phyloP scores from a whole-genome alignment of 1,140 invertebrate species.

The Drosophila bocqueti region DNA sequence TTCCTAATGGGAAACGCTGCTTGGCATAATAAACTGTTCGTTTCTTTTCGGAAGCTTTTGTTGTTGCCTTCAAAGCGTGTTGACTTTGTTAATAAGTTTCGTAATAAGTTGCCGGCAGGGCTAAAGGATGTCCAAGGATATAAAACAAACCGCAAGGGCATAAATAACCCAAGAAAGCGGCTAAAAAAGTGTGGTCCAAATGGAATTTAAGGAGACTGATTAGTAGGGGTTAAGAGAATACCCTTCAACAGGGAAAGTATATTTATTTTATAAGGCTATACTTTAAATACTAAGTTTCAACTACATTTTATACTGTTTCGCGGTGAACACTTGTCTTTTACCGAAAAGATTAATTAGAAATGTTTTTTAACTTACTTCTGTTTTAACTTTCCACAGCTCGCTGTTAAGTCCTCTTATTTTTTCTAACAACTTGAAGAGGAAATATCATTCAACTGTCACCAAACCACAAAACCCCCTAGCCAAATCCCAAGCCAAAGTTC shows the following conservation, averaged over 20 bases:
- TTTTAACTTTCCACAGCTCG: background rate
- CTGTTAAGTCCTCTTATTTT: background rate
- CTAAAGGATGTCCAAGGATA: conserved; percentile 51
- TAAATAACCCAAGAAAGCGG: conserved; percentile 62
- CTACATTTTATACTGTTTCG: background rate
- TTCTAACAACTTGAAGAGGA: conserved; percentile 10
- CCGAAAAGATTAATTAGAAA: conserved; percentile 1
- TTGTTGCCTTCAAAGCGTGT: conserved; percentile 58
- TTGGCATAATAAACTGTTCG: conserved; percentile 75
- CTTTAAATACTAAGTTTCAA: background rate
- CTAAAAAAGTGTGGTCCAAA: conserved; percentile 53
- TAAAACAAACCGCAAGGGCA: conserved; percentile 59
- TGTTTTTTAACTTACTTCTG: conserved; percentile 5
- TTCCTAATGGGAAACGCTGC: conserved; percentile 72
- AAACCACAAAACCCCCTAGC: conserved; percentile 34
- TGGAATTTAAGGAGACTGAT: conserved; percentile 39
- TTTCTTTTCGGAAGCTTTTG: conserved; percentile 16
- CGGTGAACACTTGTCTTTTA: background rate
- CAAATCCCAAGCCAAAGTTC: conserved; percentile 27
- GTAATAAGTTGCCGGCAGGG: conserved; percentile 66
- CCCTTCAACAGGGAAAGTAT: conserved; percentile 10
- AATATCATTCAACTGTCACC: conserved; percentile 38
- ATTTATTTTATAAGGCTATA: background rate
- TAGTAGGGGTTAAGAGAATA: conserved; percentile 23
- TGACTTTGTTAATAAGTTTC: conserved; percentile 83